phyloP scores from a whole-genome alignment of 2,797 vertebrate genomes.

The Rhinella marina region DNA sequence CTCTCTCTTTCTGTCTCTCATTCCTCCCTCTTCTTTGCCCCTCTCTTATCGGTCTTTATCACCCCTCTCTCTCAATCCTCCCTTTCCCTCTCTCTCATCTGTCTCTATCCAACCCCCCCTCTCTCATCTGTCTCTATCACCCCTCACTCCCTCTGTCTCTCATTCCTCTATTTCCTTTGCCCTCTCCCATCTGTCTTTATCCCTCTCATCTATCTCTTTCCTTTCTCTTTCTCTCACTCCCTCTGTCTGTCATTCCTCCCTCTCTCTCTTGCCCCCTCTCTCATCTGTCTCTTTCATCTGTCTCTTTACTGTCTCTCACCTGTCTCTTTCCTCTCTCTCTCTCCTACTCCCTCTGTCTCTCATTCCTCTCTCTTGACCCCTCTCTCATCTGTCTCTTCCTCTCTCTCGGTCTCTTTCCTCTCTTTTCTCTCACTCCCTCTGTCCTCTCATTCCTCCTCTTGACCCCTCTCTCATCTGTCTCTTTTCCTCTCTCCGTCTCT shows the following conservation, averaged over 20 bases:
- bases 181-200: background rate
- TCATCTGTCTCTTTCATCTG: background rate
- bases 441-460: background rate
- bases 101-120: too few relatives aligned
- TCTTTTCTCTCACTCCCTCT: too few relatives aligned
- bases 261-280: background rate
- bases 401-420: background rate
- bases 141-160: too few relatives aligned
- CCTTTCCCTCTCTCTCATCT: background rate
- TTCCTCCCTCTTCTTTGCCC: background rate
- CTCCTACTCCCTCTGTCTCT: background rate
- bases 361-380: background rate
- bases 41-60: background rate
- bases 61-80: too few relatives aligned
- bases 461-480: background rate
- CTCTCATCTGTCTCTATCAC: too few relatives aligned
- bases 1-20: background rate
- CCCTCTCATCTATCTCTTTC: background rate
- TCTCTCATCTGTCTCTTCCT: background rate
- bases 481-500: background rate
- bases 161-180: background rate
- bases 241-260: background rate
- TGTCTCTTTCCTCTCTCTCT: background rate
- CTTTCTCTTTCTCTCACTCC: too few relatives aligned
- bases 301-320: background rate